Evolutionary conservation across 2,888 invertebrate genomes (phyloP).

Genomic region (Pollenia amentaria): DNA sequence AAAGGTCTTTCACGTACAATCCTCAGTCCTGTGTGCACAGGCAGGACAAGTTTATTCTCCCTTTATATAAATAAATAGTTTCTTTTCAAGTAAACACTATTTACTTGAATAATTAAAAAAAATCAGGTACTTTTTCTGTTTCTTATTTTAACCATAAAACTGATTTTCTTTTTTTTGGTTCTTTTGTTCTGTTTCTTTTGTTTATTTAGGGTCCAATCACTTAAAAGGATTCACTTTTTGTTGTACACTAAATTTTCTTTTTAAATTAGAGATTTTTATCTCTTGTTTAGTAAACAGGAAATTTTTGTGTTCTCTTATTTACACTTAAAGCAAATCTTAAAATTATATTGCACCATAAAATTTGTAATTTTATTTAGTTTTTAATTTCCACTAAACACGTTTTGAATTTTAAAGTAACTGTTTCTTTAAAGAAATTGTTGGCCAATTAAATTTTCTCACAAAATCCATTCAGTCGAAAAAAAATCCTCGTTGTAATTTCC

Average conservation of each 20-base stretch:
- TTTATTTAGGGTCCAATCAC: constrained; percentile 38
- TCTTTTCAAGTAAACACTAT: constrained; percentile 26
- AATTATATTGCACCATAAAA: constrained; percentile 47
- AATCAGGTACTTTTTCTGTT: constrained; percentile 70
- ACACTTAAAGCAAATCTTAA: not conserved
- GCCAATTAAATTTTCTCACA: constrained; percentile 25
- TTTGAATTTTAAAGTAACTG: not conserved
- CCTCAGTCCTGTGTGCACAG: not conserved
- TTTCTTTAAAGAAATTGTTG: constrained; percentile 1
- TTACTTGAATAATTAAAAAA: constrained; percentile 26
- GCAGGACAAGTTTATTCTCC: constrained; percentile 26
- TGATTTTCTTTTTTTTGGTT: constrained; percentile 4
- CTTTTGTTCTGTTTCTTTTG: constrained; percentile 15
- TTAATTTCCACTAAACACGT: constrained; percentile 21
- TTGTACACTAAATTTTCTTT: constrained; percentile 9
- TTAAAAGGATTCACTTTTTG: constrained; percentile 28
- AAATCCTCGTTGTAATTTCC: constrained; percentile 22
- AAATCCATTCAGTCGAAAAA: not conserved
- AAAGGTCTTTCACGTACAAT: not conserved
- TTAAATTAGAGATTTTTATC: constrained; percentile 20
- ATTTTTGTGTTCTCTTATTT: constrained; percentile 3
- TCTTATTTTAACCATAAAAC: constrained; percentile 9
- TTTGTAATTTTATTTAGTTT: constrained; percentile 2
- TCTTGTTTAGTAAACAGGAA: constrained; percentile 18
- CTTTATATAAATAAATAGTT: not conserved